Percentiles rank a stretch among this genome's conserved stretches.
Evolutionary conservation across 2,888 invertebrate genomes (phyloP).

Genomic region (Danaus chrysippus): DNA sequence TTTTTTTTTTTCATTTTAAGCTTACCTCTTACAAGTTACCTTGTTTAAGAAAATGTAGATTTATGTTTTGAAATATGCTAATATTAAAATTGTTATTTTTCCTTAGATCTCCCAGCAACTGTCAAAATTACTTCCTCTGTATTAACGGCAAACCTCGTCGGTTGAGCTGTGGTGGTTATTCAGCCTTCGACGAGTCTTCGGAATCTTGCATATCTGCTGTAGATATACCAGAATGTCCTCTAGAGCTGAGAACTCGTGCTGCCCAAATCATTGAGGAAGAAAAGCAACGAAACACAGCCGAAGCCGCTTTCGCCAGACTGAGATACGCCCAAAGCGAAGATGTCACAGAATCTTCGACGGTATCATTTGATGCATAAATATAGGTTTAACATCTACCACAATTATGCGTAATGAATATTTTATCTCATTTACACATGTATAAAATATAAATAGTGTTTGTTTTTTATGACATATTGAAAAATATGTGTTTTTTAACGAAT

Average conservation of each 20-base stretch:
- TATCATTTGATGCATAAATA: too few relatives aligned
- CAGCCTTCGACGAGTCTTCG: slow-evolving; percentile 86
- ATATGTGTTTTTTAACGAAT: slow-evolving; percentile 6
- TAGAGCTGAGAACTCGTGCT: slow-evolving; percentile 51
- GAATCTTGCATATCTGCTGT: slow-evolving; percentile 87
- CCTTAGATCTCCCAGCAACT: slow-evolving; percentile 80
- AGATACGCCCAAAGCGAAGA: slow-evolving; percentile 30
- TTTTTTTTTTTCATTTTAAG: too few relatives aligned
- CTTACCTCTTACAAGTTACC: too few relatives aligned
- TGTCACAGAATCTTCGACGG: slow-evolving; percentile 6
- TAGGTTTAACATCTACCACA: too few relatives aligned
- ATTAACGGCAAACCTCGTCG: slow-evolving; percentile 85
- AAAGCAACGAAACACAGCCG: slow-evolving; percentile 49
- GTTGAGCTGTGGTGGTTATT: slow-evolving; percentile 86
- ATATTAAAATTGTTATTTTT: slow-evolving; percentile 35
- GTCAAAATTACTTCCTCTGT: slow-evolving; percentile 89
- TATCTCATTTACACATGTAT: too few relatives aligned
- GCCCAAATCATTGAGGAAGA: slow-evolving; percentile 52
- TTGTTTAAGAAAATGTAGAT: too few relatives aligned
- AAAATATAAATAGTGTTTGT: neutral
- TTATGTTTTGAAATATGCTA: too few relatives aligned
- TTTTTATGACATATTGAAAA: neutral
- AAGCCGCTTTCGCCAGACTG: slow-evolving; percentile 42
- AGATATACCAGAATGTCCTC: slow-evolving; percentile 86
- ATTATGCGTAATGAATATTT: too few relatives aligned